Percentiles rank a stretch among this genome's conserved stretches.
phyloP scores from a whole-genome alignment of 2,113 vertebrate species.

The Lagopus muta region DNA sequence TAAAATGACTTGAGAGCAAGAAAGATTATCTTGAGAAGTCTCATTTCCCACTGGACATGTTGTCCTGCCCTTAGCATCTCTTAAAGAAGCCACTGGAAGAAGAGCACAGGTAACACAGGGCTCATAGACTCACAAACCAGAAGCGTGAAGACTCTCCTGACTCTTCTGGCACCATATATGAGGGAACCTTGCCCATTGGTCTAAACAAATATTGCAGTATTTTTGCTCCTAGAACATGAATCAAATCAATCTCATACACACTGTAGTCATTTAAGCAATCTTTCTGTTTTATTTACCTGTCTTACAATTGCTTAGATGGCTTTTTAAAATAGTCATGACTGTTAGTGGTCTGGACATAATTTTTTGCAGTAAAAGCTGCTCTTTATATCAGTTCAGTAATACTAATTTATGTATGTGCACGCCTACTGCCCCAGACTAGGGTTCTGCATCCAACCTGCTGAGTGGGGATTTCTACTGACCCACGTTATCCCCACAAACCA shows the following conservation, averaged over 20 bases:
- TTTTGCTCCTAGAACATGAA: not conserved
- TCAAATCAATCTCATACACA: accelerated
- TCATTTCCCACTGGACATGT: not conserved
- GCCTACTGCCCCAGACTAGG: not conserved
- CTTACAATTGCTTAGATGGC: not conserved
- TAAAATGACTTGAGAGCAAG: not conserved
- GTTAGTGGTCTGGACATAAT: not conserved
- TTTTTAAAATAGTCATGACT: not conserved
- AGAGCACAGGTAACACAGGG: not conserved
- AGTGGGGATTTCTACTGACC: not conserved
- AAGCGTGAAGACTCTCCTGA: not conserved
- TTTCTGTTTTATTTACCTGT: not conserved
- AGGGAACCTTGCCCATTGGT: not conserved
- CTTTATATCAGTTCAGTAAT: not conserved
- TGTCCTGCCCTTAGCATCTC: not conserved
- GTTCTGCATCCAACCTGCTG: not conserved
- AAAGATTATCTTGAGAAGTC: not conserved
- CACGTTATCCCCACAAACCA: accelerated
- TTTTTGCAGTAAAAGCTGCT: not conserved
- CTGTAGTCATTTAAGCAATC: not conserved
- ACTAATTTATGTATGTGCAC: not conserved
- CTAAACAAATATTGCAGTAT: not conserved
- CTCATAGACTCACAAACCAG: not conserved
- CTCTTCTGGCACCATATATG: not conserved
- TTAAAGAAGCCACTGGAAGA: not conserved